Base-by-base conservation (phyloP, 2,888 invertebrate genomes). In the Dyspetes luteomarginatus region DNA sequence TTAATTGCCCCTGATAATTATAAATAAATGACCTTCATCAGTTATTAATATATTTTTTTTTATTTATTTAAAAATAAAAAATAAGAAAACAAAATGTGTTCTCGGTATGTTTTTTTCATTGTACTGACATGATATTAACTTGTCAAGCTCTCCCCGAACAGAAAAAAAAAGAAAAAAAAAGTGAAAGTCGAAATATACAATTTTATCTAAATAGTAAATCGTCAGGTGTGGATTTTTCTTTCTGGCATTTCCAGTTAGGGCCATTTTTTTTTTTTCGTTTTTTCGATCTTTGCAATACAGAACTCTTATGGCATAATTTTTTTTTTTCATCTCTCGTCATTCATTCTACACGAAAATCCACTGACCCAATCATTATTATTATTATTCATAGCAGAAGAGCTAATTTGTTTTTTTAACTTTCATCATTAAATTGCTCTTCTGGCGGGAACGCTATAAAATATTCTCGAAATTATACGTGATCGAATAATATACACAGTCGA, bases 21-120 rank as follows among this genome's bases (percentile, higher is more conserved):
- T 67, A 62, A 71, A 72, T 48, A 48, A 43, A 72, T 67, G 41
- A 76, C 67, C 60, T 67, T 56, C 62, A 50, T 43, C 7, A 62
- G 55, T 72, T 60, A 45, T 41, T 69, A 30, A 12, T 69, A 65
- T 71, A 71, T 71, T 24, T 55, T 7, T 30, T n/a, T n/a, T n/a
- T n/a, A n/a, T n/a, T n/a, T 62, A 9, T 45, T 45, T 4, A 24
- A 67, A 65, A 73, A 55, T 36, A 65, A 71, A 48, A 75, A 24
- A 36, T 41, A 62, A 52, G 43, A 19, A 56, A 58, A 67, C 5
- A 3, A 28, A 28, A n/a, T n/a, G n/a, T 28, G 15, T 28, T 28
- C 41, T 73, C 43, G 43, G 62, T 65, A 56, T 41, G 36, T 41
- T 60, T 43, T n/a, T 56, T 50, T 22, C 28, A 52, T 48, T 19